phyloP scores from a whole-genome alignment of 2,797 vertebrate genomes.

The Anguilla obscura region DNA sequence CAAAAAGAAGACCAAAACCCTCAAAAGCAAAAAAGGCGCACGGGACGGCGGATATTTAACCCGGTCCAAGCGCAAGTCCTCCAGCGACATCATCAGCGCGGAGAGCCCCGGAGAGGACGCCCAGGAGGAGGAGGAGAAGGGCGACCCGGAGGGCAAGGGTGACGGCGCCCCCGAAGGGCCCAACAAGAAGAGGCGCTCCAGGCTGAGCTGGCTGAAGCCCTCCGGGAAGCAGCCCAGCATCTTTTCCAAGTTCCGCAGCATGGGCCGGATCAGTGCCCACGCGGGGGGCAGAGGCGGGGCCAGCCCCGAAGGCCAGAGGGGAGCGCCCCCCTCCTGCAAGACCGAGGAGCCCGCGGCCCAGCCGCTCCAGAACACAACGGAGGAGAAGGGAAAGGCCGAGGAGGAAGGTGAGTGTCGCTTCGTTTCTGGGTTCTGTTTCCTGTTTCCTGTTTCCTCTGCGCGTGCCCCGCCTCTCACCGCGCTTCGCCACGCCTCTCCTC shows the following conservation, averaged over 20 bases:
- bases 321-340: conserved; percentile 48
- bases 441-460: not conserved
- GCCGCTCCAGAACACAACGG: not conserved
- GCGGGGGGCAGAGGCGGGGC: conserved; percentile 64
- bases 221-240: conserved; percentile 90
- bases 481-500: not conserved
- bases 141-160: conserved; percentile 62
- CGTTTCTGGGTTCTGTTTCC: not conserved
- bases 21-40: conserved; percentile 68
- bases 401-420: conserved; percentile 62
- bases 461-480: not conserved
- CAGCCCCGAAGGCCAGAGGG: conserved; percentile 58
- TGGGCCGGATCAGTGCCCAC: conserved; percentile 81
- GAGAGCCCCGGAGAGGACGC: conserved; percentile 49
- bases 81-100: conserved; percentile 47
- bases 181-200: conserved; percentile 77
- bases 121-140: conserved; percentile 60
- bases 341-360: conserved; percentile 52
- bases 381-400: conserved; percentile 55
- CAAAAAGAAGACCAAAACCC: conserved; percentile 90
- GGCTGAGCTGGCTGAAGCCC: conserved; percentile 84
- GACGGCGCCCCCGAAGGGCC: conserved; percentile 66
- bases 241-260: conserved; percentile 90
- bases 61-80: conserved; percentile 88
- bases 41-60: conserved; percentile 77